Base-by-base conservation (phyloP, 2,113 vertebrate genomes). In the Thomomys bottae region DNA sequence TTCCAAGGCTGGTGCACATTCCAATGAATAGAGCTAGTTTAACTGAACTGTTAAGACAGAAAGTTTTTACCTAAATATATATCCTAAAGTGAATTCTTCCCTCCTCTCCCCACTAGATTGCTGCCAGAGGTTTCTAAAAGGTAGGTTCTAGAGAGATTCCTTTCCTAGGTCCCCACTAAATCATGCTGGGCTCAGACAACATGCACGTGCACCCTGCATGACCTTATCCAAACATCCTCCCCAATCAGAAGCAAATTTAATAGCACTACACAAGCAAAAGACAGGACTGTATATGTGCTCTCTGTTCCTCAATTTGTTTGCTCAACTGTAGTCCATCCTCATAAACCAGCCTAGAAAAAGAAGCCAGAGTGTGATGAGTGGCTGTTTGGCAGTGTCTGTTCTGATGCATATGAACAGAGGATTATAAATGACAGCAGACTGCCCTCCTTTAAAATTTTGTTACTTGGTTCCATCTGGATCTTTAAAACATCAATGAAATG, bases 381-480 rank as follows among this genome's bases (percentile, higher is more conserved):
- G 26, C 61, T 71, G 34, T 64, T 79, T 66, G 40, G 40, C 75
- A 78, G 79, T 1, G 12, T 83, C 10, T 59, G 20, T 20, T 79
- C 17, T 26, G 32, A 45, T 75, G 38, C 81, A 34, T 36, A 84
- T 5, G 54, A 84, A 75, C 3, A 7, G 49, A 91, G 14, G 4
- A 20, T 91, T 61, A 45, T 34, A 42, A 86, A 68, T 70, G 90
- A 49, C 3, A 89, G 4, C 45, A 79, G 38, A 88, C 21, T 83
- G n/a, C 45, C 71, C 81, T 73, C n/a, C 49, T 79, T 75, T 87
- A 24, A 84, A 82, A 72, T 70, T n/a, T n/a, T 30, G n/a, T n/a
- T n/a, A 54, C 64, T 78, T 86, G 6, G 8, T 64, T 61, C 12
- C 12, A 36, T 2, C 6, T 63, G 14, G n/a, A 79, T 67, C n/a